Base-by-base conservation (phyloP, 2,797 vertebrate genomes). In the Epinephelus awoara region DNA sequence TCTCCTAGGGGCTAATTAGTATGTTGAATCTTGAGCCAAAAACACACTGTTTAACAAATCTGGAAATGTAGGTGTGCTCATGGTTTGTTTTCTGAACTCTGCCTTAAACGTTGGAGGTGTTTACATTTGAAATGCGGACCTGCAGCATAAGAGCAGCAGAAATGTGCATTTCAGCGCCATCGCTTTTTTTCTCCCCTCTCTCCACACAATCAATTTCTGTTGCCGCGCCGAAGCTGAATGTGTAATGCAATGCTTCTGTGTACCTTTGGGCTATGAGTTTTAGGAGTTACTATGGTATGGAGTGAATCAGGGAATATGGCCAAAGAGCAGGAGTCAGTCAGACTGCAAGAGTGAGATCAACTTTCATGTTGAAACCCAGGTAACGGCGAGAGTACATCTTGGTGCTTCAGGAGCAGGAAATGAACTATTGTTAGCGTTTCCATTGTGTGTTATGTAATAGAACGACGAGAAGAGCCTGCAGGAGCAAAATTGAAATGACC, bases 1-100 rank as follows among this genome's bases (percentile, higher is more conserved):
- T 93, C 92, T 95, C 94, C 91, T 92, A 88, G 91, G 94, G 93
- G 89, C 92, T 95, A 94, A 94, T 94, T 95, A 94, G 86, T 67
- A 92, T 93, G 92, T 91, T 90, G 91, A 90, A 86, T 92, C 85
- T 74, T 66, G 71, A 85, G 85, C 82, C 85, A 82, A 84, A 83
- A 90, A 88, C 81, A 88, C 84, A 83, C 80, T 88, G 90, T 90
- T 91, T 74, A 86, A 91, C 91, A 94, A 93, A 93, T 90, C 74
- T 83, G 84, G 51, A 88, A 87, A 85, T 85, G 82, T 75, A 89
- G 83, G 84, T 91, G 69, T 62, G 59, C 69, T 84, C 81, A 65
- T 80, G 74, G 69, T 88, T 85, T 78, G 84, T 90, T 82, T 85
- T 56, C 44, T 69, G 27, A 84, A 83, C 63, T 64, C 40, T 62